Evolutionary conservation across 2,797 vertebrate species (phyloP), one percentile per base, ranked within the genome.

Genomic region (Nyctalus aviator): DNA sequence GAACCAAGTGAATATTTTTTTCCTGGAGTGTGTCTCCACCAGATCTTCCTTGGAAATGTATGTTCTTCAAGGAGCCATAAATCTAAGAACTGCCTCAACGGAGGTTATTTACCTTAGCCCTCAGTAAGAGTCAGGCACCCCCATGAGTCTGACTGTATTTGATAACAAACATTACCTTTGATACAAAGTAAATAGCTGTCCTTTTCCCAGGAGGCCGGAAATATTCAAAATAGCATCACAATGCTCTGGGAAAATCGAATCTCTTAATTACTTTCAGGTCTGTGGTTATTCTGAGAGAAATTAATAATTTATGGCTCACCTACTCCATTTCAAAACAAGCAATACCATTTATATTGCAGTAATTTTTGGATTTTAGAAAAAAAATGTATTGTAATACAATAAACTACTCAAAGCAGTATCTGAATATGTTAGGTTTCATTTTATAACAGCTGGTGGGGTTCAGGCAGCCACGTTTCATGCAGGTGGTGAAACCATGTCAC

Each of bases 281-380:
- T 94, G 48, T 82, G 30, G 84, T 27, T 95, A 57, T n/a, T 44
- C 10, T 44, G 46, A 21, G 44, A 57, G 15, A 94, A 96, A 96
- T 93, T 44, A 94, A 94, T 76, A 93, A 48, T 68, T 89, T 89
- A 73, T 5, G 0, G 64, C 92, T 96, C 20, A 83, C 44, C 66
- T 95, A 85, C 68, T 76, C 27, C 75, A 78, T 94, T 90, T 93
- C 23, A 95, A 92, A 94, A 76, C 71, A 94, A 95, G 18, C 32
- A 72, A 62, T 46, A 82, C 48, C 27, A 84, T 91, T 90, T 62
- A 64, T 66, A 81, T 27, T n/a, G 27, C 8, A 90, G 46, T 55
- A 59, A 32, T 8, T 81, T 81, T 69, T 46, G 37, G 21, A 77
- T 78, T 82, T 90, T 86, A 77, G 53, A 50, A 86, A 83, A 83